Evolutionary conservation across 30 jellyfish, hydroid and myxozoan species (phyloP).

Genomic region (Sanderia malayensis): DNA sequence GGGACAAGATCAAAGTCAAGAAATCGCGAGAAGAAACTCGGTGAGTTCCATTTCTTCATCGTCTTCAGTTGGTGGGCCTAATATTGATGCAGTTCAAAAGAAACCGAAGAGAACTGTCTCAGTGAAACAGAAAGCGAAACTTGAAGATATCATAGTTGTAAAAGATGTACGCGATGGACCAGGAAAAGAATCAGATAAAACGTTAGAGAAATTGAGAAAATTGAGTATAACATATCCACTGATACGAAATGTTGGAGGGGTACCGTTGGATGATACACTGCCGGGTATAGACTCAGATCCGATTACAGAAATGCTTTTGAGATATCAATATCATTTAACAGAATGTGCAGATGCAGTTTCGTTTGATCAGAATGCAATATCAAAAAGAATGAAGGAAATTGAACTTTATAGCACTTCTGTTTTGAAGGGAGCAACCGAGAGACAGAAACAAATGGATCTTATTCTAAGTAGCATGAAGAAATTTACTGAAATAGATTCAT

Average conservation of each 20-base stretch:
- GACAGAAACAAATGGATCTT: constrained; percentile 64
- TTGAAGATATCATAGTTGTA: constrained; percentile 79
- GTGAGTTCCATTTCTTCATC: background rate
- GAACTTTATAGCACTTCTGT: constrained; percentile 50
- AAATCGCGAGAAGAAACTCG: background rate
- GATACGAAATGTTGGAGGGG: constrained; percentile 44
- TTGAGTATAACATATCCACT: constrained; percentile 63
- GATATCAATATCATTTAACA: constrained; percentile 83
- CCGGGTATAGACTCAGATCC: constrained; percentile 75
- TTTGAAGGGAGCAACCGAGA: constrained; percentile 47
- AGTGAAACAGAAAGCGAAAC: constrained; percentile 59
- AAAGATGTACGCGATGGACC: constrained; percentile 42
- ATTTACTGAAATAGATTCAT: constrained; percentile 60
- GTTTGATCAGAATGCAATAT: constrained; percentile 81
- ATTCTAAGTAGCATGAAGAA: constrained; percentile 45
- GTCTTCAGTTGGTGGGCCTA: background rate
- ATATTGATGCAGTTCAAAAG: too few relatives aligned
- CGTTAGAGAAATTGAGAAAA: constrained; percentile 43
- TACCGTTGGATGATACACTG: constrained; percentile 33
- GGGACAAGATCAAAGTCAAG: constrained; percentile 73
- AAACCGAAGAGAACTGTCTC: background rate
- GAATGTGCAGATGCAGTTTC: constrained; percentile 97
- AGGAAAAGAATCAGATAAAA: constrained; percentile 45
- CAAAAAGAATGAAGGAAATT: constrained; percentile 73
- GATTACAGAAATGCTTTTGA: constrained; percentile 71